These are phyloP conservation scores for Dryocosmus kuriphilus DNA, from an alignment of 2,888 invertebrate genomes.

Conservation along the genomic window DNA sequence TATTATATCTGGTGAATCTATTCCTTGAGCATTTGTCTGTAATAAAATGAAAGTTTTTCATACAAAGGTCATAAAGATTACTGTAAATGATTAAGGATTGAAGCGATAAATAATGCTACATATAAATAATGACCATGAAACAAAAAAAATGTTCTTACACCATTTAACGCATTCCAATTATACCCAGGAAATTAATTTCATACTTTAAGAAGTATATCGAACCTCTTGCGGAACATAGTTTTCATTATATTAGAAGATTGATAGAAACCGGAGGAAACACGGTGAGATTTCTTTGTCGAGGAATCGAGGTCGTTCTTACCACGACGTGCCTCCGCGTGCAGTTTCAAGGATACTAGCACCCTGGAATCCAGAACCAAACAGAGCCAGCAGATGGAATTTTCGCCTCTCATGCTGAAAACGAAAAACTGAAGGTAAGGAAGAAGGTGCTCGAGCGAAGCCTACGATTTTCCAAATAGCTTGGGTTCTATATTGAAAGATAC, in stretches of 20 bases:
- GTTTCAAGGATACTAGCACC: conserved; percentile 65
- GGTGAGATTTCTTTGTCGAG: conserved; percentile 49
- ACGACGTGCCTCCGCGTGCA: conserved; percentile 63
- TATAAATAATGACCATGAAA: not conserved
- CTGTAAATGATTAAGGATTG: too few species aligned
- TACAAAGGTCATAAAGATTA: too few species aligned
- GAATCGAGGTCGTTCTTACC: conserved; percentile 12
- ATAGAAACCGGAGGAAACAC: conserved; percentile 11
- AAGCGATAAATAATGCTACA: not conserved
- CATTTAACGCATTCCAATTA: not conserved
- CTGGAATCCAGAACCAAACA: conserved; percentile 63
- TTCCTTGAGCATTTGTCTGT: not conserved
- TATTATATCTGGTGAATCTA: conserved; percentile 20
- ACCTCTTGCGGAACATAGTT: not conserved
- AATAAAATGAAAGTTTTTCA: too few species aligned
- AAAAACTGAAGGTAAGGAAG: conserved; percentile 5
- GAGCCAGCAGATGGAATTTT: conserved; percentile 21
- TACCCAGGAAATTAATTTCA: not conserved
- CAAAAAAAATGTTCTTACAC: not conserved
- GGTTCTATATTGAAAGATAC: not conserved
- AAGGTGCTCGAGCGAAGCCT: not conserved
- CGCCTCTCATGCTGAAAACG: conserved; percentile 11
- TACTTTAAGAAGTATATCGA: not conserved
- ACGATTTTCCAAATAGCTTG: not conserved
- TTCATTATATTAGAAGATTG: conserved; percentile 17